Conservation (phyloP, 2,797 vertebrate genomes). For the Menidia menidia region DNA sequence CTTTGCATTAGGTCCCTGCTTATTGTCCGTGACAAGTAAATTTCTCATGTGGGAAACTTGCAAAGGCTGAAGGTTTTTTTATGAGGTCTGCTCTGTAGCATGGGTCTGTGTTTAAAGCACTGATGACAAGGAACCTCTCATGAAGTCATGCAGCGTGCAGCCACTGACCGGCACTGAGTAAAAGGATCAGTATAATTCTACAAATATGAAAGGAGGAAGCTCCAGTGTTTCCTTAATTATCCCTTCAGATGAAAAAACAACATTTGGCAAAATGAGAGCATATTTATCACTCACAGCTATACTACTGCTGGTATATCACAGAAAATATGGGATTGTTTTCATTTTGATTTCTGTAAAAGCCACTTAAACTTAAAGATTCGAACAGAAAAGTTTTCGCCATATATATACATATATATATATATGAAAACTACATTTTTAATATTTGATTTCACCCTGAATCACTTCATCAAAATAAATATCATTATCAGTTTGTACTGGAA, state of each 20-base stretch:
- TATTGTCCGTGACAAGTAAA: not conserved
- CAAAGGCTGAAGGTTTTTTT: not conserved
- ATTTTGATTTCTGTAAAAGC: too few species aligned
- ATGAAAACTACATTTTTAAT: not conserved
- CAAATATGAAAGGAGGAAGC: too few species aligned
- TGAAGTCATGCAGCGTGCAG: constrained; percentile 2
- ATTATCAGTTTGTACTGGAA: constrained; percentile 5
- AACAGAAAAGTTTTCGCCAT: too few species aligned
- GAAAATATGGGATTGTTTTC: too few species aligned
- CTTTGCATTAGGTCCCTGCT: not conserved
- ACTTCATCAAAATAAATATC: constrained; percentile 27
- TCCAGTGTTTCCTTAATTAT: too few species aligned
- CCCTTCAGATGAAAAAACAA: too few species aligned
- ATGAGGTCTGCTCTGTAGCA: not conserved
- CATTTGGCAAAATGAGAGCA: too few species aligned
- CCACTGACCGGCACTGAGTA: not conserved
- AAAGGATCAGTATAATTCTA: not conserved
- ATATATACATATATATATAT: too few species aligned
- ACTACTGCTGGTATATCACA: too few species aligned
- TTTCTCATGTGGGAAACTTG: not conserved
- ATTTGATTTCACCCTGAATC: not conserved
- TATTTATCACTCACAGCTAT: too few species aligned
- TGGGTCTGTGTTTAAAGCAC: not conserved
- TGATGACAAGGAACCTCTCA: constrained; percentile 4
- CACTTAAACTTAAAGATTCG: too few species aligned